Percentiles rank a stretch among this genome's conserved stretches.
These are phyloP conservation scores for Hydropsyche betteni DNA, from an alignment of 2,888 invertebrate species.

Conservation along the genomic window DNA sequence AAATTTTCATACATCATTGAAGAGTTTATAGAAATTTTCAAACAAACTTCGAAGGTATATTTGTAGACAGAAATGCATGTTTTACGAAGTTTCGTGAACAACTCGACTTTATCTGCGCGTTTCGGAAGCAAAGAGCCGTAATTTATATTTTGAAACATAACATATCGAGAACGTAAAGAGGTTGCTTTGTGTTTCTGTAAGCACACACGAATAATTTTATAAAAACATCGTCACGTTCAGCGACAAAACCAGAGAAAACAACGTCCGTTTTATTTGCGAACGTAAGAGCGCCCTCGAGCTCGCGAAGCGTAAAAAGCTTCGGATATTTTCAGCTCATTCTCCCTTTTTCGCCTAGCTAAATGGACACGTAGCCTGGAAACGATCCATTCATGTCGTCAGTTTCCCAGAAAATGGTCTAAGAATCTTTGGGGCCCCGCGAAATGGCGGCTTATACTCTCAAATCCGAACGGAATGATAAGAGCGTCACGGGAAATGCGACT, in stretches of 20 bases:
- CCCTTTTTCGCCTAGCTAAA: slow-evolving; percentile 23
- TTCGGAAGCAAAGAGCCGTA: background rate
- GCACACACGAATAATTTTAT: too few relatives aligned
- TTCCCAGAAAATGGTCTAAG: slow-evolving; percentile 31
- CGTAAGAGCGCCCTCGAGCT: background rate
- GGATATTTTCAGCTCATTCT: slow-evolving; percentile 34
- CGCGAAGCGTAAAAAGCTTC: slow-evolving; percentile 28
- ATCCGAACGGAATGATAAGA: slow-evolving; percentile 29
- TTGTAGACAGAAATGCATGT: slow-evolving; percentile 24
- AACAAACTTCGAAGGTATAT: slow-evolving; percentile 10
- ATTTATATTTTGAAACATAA: background rate
- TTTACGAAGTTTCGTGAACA: slow-evolving; percentile 8
- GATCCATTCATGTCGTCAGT: slow-evolving; percentile 44
- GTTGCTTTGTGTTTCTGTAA: background rate
- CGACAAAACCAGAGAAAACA: too few relatives aligned
- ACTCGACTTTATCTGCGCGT: slow-evolving; percentile 21
- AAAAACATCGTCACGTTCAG: too few relatives aligned
- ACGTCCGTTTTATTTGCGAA: too few relatives aligned
- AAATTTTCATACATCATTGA: slow-evolving; percentile 11
- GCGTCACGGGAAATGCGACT: background rate
- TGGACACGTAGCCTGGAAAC: slow-evolving; percentile 46
- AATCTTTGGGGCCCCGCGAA: slow-evolving; percentile 16
- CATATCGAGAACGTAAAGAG: background rate
- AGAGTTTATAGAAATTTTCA: background rate
- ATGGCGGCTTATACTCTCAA: slow-evolving; percentile 33